Evolutionary conservation across 2,113 vertebrate species (phyloP).

Genomic region (Phocoena sinus): DNA sequence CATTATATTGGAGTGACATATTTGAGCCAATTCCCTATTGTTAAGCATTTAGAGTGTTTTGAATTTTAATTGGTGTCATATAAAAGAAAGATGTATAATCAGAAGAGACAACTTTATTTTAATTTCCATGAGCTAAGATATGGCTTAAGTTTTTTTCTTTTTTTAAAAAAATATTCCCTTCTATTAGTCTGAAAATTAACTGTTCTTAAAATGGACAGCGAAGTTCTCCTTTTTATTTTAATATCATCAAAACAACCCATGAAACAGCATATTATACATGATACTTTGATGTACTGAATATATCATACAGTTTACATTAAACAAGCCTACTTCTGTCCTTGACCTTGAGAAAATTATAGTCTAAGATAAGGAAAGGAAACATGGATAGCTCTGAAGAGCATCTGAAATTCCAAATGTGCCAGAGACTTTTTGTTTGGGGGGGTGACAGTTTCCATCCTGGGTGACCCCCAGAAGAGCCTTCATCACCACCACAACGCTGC

Average conservation of each 20-base stretch:
- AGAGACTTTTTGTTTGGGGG: neutral
- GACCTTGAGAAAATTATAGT: neutral
- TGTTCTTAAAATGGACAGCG: neutral
- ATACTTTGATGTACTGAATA: neutral
- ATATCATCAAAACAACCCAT: neutral
- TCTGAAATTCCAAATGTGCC: neutral
- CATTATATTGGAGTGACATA: neutral
- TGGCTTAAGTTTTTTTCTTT: neutral
- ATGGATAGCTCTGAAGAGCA: neutral
- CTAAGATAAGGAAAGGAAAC: neutral
- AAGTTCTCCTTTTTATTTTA: slow-evolving; percentile 12
- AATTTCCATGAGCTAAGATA: neutral
- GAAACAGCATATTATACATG: neutral
- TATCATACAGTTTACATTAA: neutral
- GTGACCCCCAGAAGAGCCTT: neutral
- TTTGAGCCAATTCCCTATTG: neutral
- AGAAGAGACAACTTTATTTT: neutral
- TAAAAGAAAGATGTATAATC: neutral
- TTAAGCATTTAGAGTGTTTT: neutral
- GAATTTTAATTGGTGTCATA: neutral
- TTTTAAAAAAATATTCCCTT: neutral
- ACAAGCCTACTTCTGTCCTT: neutral
- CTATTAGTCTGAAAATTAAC: slow-evolving; percentile 6
- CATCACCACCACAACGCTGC: no score
- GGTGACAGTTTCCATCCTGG: neutral